Evolutionary conservation across 2,888 invertebrate species (phyloP).

Genomic region (Melangyna quadrimaculata): DNA sequence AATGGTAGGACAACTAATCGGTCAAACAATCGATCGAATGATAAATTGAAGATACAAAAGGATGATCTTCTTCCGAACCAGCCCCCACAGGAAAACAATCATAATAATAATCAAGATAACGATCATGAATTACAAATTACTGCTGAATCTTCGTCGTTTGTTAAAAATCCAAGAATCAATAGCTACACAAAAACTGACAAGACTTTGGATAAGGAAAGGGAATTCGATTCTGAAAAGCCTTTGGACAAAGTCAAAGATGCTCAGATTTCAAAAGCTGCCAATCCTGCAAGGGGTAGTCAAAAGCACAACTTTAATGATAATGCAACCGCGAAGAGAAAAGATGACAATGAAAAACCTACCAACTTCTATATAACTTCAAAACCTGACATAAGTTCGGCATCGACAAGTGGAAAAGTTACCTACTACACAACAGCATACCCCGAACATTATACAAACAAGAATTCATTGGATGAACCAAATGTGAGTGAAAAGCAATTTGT

Average conservation of each 20-base stretch:
- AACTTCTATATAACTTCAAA: slow-evolving; percentile 48
- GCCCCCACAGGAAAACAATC: slow-evolving; percentile 77
- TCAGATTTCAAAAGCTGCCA: background rate
- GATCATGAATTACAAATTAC: slow-evolving; percentile 85
- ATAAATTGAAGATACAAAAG: slow-evolving; percentile 33
- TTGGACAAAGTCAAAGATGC: slow-evolving; percentile 16
- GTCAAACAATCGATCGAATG: slow-evolving; percentile 72
- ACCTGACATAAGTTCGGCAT: slow-evolving; percentile 7
- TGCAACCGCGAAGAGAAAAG: slow-evolving; percentile 22
- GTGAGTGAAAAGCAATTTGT: slow-evolving; percentile 30
- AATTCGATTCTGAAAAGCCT: slow-evolving; percentile 19
- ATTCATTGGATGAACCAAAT: slow-evolving; percentile 16
- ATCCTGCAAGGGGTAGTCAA: slow-evolving; percentile 33
- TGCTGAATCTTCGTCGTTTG: slow-evolving; percentile 90
- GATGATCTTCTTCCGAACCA: background rate
- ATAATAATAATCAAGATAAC: slow-evolving; percentile 21
- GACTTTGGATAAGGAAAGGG: slow-evolving; percentile 43
- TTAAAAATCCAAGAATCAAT: slow-evolving; percentile 73
- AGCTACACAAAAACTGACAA: slow-evolving; percentile 54
- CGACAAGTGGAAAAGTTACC: slow-evolving; percentile 23
- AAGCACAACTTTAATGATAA: slow-evolving; percentile 24
- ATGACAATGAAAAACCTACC: background rate
- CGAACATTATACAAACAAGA: slow-evolving; percentile 38
- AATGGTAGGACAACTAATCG: slow-evolving; percentile 71
- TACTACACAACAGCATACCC: slow-evolving; percentile 37